Evolutionary conservation across 2,888 invertebrate genomes (phyloP).

Genomic region (Sinhomidia bicolor): DNA sequence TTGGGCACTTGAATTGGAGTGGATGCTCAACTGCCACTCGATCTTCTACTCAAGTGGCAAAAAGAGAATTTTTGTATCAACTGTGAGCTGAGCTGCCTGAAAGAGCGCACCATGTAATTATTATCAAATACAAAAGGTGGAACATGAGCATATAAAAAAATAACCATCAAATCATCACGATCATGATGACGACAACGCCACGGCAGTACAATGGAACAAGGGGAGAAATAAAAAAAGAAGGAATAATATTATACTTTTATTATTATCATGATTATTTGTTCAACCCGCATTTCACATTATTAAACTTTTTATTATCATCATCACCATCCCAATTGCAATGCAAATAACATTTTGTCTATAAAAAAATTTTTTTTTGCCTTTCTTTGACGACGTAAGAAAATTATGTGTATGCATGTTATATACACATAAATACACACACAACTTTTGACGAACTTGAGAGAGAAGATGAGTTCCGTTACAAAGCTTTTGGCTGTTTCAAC

Average conservation of each 20-base stretch:
- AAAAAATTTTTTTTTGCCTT: background rate
- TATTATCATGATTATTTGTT: background rate
- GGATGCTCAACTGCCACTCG: background rate
- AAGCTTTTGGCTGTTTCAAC: too few species aligned
- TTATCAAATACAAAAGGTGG: constrained; percentile 41
- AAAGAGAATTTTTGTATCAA: background rate
- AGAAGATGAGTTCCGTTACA: too few species aligned
- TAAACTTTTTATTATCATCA: background rate
- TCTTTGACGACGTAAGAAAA: background rate
- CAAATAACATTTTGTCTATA: background rate
- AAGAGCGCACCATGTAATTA: constrained; percentile 36
- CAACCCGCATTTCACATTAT: background rate
- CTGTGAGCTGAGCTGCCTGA: background rate
- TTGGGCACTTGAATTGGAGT: constrained; percentile 30
- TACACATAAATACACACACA: too few species aligned
- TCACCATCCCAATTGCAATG: background rate
- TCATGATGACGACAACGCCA: background rate
- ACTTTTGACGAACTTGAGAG: too few species aligned
- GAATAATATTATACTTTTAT: background rate
- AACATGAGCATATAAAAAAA: constrained; percentile 6
- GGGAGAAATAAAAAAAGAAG: too few species aligned
- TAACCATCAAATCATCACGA: background rate
- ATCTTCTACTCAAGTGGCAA: background rate
- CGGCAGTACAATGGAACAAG: background rate
- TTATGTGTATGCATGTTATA: too few species aligned